Conservation (phyloP, 2,113 vertebrate genomes). For the Irena cyanogastra region DNA sequence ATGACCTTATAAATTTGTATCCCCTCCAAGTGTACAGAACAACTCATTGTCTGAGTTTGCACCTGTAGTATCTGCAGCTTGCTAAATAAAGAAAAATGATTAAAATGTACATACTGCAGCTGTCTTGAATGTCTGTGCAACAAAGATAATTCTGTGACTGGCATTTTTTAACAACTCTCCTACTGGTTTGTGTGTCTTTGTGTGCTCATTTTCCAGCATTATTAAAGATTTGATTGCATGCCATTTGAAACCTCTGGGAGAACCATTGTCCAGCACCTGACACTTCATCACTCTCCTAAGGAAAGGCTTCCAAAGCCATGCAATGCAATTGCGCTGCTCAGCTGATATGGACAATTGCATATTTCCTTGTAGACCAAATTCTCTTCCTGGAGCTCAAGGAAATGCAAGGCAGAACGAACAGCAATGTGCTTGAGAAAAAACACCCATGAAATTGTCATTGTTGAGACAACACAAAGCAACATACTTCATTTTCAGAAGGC, state of each 20-base stretch:
- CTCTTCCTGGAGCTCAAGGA: not conserved
- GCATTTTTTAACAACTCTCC: not conserved
- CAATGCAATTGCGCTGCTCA: not conserved
- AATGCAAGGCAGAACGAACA: not conserved
- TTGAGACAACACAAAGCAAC: no score
- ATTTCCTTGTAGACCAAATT: not conserved
- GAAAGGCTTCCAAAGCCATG: not conserved
- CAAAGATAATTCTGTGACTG: not conserved
- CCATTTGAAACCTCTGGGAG: not conserved
- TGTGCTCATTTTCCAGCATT: not conserved
- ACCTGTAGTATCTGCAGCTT: not conserved
- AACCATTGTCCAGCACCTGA: not conserved
- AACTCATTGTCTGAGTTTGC: not conserved
- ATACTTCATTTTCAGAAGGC: no score
- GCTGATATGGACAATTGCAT: not conserved
- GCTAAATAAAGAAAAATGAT: not conserved
- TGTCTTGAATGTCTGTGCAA: not conserved
- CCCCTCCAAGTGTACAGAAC: not conserved
- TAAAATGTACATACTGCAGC: not conserved
- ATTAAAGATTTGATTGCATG: not conserved
- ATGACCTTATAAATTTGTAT: not conserved
- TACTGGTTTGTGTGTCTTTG: not conserved
- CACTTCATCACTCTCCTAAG: not conserved
- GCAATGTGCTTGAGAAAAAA: not conserved
- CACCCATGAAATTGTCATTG: no score